phyloP scores from a whole-genome alignment of 2,888 invertebrate species.

The Lamproptera curius region DNA sequence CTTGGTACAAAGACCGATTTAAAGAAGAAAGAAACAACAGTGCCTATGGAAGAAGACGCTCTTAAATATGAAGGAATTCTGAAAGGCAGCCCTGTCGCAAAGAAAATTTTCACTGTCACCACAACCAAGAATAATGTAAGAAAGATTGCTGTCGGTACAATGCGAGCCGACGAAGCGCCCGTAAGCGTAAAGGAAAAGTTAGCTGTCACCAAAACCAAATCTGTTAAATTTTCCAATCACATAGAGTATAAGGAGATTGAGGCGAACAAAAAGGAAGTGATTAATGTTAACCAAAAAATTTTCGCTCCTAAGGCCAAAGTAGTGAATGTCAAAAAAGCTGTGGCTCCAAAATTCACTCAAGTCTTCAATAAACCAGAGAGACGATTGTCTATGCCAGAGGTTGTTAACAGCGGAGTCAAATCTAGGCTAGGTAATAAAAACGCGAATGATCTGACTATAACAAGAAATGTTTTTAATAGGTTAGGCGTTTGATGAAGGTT shows the following conservation, averaged over 20 bases:
- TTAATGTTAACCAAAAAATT: conserved; percentile 2
- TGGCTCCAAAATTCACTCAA: conserved; percentile 33
- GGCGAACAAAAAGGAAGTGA: conserved; percentile 25
- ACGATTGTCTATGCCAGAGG: conserved; percentile 59
- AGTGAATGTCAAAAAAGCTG: conserved; percentile 10
- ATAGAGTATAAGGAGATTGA: conserved; percentile 71
- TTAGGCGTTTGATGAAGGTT: conserved; percentile 47
- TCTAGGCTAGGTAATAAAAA: conserved; percentile 53
- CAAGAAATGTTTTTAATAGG: conserved; percentile 60
- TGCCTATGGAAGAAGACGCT: conserved; percentile 57
- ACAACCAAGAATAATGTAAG: conserved; percentile 49
- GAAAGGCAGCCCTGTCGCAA: conserved; percentile 40
- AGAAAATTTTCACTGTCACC: conserved; percentile 55
- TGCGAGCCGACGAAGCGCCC: conserved; percentile 68
- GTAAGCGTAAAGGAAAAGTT: conserved; percentile 63
- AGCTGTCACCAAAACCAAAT: conserved; percentile 53
- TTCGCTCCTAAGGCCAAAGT: conserved; percentile 1
- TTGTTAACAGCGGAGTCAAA: conserved; percentile 40
- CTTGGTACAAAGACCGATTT: conserved; percentile 51
- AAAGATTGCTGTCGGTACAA: conserved; percentile 57
- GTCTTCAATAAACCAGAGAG: conserved; percentile 70
- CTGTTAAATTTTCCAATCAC: conserved; percentile 66
- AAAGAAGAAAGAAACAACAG: conserved; percentile 22
- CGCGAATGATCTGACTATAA: conserved; percentile 53
- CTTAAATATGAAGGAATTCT: conserved; percentile 70